phyloP scores from a whole-genome alignment of 1,140 invertebrate species.

The Wiebesia pumilae region DNA sequence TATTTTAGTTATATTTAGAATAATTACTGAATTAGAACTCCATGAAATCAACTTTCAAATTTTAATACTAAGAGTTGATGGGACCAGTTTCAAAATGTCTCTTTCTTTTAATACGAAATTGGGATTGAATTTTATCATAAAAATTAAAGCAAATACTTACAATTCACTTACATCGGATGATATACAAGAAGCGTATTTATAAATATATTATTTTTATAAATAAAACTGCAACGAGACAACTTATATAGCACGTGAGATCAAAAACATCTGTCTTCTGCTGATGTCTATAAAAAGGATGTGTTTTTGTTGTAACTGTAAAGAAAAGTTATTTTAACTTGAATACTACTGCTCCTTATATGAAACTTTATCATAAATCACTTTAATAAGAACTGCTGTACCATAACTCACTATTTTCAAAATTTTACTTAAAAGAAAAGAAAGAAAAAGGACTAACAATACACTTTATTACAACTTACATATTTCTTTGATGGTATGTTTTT shows the following conservation, averaged over 20 bases:
- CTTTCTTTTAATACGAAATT: background rate
- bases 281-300: background rate
- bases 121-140: background rate
- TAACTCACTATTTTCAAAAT: background rate
- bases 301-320: background rate
- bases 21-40: background rate
- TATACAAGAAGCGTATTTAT: background rate
- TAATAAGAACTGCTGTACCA: background rate
- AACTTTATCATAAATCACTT: slow-evolving; percentile 20
- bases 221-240: background rate
- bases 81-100: background rate
- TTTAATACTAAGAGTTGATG: too few relatives aligned
- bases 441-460: background rate
- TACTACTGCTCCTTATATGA: background rate
- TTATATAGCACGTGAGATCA: background rate
- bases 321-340: slow-evolving; percentile 17
- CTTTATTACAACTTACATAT: slow-evolving; percentile 4
- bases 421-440: background rate
- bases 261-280: background rate
- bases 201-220: background rate
- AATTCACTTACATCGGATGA: background rate
- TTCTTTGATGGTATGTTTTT: background rate
- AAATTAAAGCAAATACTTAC: background rate
- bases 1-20: background rate
- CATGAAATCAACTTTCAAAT: too few relatives aligned